Base-by-base conservation (phyloP, 1,140 invertebrate species). In the Anthonomus grandis region DNA sequence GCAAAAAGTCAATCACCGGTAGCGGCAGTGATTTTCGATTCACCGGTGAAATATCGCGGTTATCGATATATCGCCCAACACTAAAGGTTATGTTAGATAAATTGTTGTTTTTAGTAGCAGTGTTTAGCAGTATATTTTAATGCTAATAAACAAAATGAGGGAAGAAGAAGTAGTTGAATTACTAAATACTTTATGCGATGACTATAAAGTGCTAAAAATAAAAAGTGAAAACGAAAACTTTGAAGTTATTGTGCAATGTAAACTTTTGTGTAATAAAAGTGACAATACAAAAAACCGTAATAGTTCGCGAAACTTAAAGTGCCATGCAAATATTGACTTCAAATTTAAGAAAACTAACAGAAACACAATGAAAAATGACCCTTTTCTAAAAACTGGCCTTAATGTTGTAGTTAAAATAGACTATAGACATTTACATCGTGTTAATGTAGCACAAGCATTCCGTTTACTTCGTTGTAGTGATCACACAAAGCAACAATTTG, bases 391-490 rank as follows among this genome's bases (percentile, higher is more conserved):
- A 39, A 39, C 37, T 12, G 37, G 37, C 37, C 37, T 39, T 39
- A 39, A 44, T 44, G 41, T 21, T 44, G 10, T 18, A 44, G 23
- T 44, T 18, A 21, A 44, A 44, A 44, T 44, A 19, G 18, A 44
- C 18, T 8, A 44, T 19, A 44, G 5, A 19, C 41, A 44, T 22
- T 44, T 13, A 21, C 41, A 44, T 44, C 5, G 41, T 18, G 8
- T 44, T 8, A 9, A 44, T 21, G 41, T 44, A 18, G 41, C 41
- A 18, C 41, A 44, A 21, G 41, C 49, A 41, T 52, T 18, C 37
- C n/a, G 37, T 41, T 41, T 36, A 5, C 22, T 52, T 6, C 41
- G 41, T 22, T 44, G 10, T 44, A 44, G 15, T 44, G 18, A 37
- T 22, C n/a, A 52, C 13, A 52, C 37, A n/a, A 37, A 52, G 34